Evolutionary conservation across 2,113 vertebrate species (phyloP).

Genomic region (Potamarius usumacintae): DNA sequence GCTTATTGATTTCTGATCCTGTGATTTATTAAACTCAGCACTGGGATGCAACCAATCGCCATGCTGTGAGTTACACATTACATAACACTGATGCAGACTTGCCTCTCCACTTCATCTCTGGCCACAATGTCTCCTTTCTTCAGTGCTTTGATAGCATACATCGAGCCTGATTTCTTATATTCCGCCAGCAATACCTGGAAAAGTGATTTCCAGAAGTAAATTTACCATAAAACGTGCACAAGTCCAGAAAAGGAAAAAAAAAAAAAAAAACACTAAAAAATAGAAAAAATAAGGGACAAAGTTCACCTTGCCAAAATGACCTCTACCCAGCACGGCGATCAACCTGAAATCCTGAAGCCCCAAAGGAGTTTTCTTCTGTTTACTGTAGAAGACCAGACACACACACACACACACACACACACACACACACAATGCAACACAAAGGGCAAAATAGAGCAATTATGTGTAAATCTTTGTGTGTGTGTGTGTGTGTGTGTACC

Average conservation of each 20-base stretch:
- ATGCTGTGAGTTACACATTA: neutral
- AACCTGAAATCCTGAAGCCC: slow-evolving; percentile 90
- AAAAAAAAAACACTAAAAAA: slow-evolving; percentile 29
- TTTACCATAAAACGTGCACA: neutral
- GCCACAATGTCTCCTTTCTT: slow-evolving; percentile 97
- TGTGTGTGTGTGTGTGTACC: slow-evolving; percentile 10
- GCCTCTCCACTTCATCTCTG: slow-evolving; percentile 98
- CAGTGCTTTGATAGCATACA: slow-evolving; percentile 98
- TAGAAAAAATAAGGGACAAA: neutral
- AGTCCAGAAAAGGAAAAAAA: neutral
- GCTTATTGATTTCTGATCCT: neutral
- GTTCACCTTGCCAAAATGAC: slow-evolving; percentile 96
- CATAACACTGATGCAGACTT: slow-evolving; percentile 34
- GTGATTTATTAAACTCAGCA: neutral
- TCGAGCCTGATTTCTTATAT: slow-evolving; percentile 91
- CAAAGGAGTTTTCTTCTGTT: slow-evolving; percentile 73
- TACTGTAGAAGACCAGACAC: slow-evolving; percentile 58
- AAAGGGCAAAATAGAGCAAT: neutral
- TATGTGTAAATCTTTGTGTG: neutral
- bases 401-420: slow-evolving; percentile 31
- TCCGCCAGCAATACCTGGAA: slow-evolving; percentile 90
- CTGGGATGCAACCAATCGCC: neutral
- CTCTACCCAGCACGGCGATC: slow-evolving; percentile 92
- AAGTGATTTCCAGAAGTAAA: slow-evolving; percentile 65
- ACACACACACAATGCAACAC: slow-evolving; percentile 7